phyloP scores from a whole-genome alignment of 1,140 invertebrate species.

The Drosophila asahinai region DNA sequence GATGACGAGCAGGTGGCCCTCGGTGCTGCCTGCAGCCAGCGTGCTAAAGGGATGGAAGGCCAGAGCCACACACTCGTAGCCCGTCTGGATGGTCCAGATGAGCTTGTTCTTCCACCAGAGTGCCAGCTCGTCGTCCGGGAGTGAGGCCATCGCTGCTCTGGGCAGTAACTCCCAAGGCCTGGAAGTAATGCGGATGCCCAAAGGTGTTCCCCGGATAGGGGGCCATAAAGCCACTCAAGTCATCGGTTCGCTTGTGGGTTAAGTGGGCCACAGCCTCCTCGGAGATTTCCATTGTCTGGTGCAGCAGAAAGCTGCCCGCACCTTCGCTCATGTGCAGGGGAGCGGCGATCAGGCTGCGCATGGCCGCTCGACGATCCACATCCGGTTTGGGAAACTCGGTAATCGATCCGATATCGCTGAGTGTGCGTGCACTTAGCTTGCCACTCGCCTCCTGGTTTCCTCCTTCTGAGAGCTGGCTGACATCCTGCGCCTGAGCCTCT shows the following conservation, averaged over 20 bases:
- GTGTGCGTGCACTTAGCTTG: conserved; percentile 87
- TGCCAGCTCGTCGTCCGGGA: too few relatives aligned
- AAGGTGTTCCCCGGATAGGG: conserved; percentile 74
- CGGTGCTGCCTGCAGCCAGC: too few relatives aligned
- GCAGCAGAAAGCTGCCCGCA: conserved; percentile 63
- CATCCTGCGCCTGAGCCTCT: conserved; percentile 29
- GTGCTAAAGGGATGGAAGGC: too few relatives aligned
- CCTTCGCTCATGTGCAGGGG: conserved; percentile 63
- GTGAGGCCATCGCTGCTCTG: too few relatives aligned
- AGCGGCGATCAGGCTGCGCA: conserved; percentile 58
- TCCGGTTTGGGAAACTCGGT: conserved; percentile 89
- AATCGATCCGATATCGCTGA: conserved; percentile 90
- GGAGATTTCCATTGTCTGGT: conserved; percentile 80
- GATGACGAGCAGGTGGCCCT: too few relatives aligned
- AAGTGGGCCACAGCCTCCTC: conserved; percentile 79
- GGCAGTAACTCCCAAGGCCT: conserved; percentile 53
- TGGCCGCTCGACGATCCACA: conserved; percentile 86
- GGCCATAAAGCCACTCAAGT: conserved; percentile 68
- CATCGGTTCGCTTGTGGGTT: conserved; percentile 78
- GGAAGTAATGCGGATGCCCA: conserved; percentile 82
- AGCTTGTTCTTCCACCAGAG: conserved; percentile 2
- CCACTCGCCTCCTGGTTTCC: conserved; percentile 27
- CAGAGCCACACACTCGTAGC: conserved; percentile 19
- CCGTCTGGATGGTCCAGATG: too few relatives aligned
- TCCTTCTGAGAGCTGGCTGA: conserved; percentile 32